Conservation (phyloP, 2,797 vertebrate genomes). For the Molothrus ater region DNA sequence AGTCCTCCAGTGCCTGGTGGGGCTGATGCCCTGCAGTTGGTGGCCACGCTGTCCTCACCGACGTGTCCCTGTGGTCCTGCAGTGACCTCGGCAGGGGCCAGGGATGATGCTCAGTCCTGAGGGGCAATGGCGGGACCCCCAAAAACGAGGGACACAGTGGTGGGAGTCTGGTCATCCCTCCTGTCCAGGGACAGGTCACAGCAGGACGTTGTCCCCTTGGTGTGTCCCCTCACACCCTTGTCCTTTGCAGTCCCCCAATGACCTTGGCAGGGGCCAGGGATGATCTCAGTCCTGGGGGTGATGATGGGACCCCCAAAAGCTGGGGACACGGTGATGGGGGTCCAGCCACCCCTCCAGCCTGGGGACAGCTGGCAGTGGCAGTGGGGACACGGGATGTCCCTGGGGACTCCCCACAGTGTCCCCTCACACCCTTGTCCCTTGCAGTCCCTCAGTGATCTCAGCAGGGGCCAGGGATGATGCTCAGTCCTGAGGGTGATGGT, state of each 20-base stretch:
- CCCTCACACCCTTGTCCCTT: neutral
- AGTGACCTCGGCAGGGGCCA: neutral
- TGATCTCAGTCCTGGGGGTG: neutral
- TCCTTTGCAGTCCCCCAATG: neutral
- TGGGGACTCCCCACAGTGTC: neutral
- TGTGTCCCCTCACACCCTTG: neutral
- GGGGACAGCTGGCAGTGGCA: neutral
- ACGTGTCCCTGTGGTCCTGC: neutral
- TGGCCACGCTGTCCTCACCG: neutral
- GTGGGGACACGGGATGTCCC: neutral
- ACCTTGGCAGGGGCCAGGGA: neutral
- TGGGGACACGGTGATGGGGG: neutral
- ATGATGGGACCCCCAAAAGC: neutral
- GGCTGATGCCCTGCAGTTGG: neutral
- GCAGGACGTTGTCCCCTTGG: neutral
- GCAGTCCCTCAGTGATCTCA: accelerated
- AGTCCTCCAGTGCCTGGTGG: neutral
- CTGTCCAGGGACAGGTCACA: neutral
- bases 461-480: neutral
- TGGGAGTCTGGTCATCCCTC: neutral
- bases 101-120: neutral
- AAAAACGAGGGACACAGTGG: neutral
- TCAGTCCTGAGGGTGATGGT: neutral
- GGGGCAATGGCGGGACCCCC: neutral
- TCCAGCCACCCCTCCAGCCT: neutral